Base-by-base conservation (phyloP, 2,888 invertebrate species). In the Drosophila formosana region DNA sequence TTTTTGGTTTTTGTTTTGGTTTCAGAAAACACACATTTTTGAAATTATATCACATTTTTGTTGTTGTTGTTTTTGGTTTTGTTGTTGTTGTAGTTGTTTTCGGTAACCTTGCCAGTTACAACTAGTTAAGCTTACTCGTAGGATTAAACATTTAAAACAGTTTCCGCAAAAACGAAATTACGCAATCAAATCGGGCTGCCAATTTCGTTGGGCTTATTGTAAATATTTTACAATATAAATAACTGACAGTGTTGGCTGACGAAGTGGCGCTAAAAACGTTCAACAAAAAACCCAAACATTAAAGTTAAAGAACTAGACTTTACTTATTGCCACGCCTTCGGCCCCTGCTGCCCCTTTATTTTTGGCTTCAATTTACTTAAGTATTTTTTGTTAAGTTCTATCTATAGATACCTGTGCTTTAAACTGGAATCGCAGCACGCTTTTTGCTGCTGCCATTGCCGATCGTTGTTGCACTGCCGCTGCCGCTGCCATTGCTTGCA, bases 371-470 rank as follows among this genome's bases (percentile, higher is more conserved):
- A 53, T 23, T 45, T 32, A 43, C 23, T 26, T 45, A 47, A 37
- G 25, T 45, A 45, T 46, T 37, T 11, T 37, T 56, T 56, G 3
- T 25, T 30, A 30, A 26, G 46, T 47, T 37, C 57, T 57, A 57
- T 11, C 57, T 57, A 28, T 47, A 41, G 53, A 23, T 45, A 23
- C 46, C 18, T 58, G 37, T 49, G 1, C 5, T 9, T 53, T 89
- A 92, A 55, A 92, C 92, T 4, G 92, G 90, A 62, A 92, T 91
- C 6, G 92, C 92, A 55, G 85, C 82, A 23, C 92, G 91, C 51
- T 92, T 92, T 2, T 78, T 73, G 43, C 73, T 66, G 63, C 78
- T 82, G 26, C 70, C 74, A 63, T 62, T 75, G 55, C 73, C 72
- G 43, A 72, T 72, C 50, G 60, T 69, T 28, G 65, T 66, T 49